These are phyloP conservation scores for Grus americana DNA, from an alignment of 2,113 vertebrate species.

Conservation along the genomic window DNA sequence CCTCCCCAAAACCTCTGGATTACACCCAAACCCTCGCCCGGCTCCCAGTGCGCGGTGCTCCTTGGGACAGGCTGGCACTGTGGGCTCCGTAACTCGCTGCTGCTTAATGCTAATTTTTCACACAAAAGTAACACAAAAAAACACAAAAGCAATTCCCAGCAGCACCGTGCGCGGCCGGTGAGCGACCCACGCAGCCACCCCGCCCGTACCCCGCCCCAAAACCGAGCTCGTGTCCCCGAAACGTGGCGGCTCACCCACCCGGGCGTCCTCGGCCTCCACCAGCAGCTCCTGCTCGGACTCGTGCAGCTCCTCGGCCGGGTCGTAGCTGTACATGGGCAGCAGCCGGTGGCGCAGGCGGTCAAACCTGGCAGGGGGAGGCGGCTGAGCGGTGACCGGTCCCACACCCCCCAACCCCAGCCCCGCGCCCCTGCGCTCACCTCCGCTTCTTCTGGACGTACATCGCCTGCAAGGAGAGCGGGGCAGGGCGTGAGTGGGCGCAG, in stretches of 20 bases:
- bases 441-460: slow-evolving; percentile 90
- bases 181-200: no score
- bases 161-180: rapidly evolving
- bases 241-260: slow-evolving; percentile 77
- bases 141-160: neutral
- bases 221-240: neutral
- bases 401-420: neutral
- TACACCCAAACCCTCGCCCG: neutral
- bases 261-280: slow-evolving; percentile 84
- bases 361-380: slow-evolving; percentile 66
- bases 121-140: no score
- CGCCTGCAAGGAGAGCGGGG: slow-evolving; percentile 74
- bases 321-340: slow-evolving; percentile 93
- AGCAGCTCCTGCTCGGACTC: slow-evolving; percentile 92
- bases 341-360: slow-evolving; percentile 92
- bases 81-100: neutral
- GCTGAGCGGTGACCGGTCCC: neutral
- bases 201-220: neutral
- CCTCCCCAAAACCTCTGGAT: neutral
- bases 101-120: neutral
- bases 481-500: neutral
- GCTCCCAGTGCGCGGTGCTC: neutral
- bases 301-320: slow-evolving; percentile 90
- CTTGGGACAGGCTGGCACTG: neutral
- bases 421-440: slow-evolving; percentile 74